These are phyloP conservation scores for Coregonus sp. DNA, from an alignment of 2,797 vertebrate species.

Conservation along the genomic window DNA sequence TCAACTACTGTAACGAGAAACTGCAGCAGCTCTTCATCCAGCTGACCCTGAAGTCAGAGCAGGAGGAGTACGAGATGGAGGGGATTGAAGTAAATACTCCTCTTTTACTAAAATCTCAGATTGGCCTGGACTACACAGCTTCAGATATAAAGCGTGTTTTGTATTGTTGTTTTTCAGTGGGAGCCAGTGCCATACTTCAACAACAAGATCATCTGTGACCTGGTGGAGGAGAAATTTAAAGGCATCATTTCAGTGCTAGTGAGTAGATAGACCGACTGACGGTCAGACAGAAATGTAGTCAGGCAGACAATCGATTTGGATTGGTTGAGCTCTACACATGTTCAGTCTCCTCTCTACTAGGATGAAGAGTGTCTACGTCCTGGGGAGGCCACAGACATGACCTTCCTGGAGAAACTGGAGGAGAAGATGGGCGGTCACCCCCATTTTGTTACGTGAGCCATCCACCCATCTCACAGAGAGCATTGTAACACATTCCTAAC, in stretches of 20 bases:
- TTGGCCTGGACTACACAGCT: not conserved
- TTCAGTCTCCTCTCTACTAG: conserved; percentile 58
- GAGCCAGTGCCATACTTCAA: conserved; percentile 94
- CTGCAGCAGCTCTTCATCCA: conserved; percentile 94
- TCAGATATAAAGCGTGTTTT: not conserved
- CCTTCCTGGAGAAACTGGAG: conserved; percentile 92
- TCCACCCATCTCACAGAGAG: not conserved
- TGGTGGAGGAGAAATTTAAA: conserved; percentile 92
- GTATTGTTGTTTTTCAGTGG: conserved; percentile 78
- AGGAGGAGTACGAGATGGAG: conserved; percentile 91
- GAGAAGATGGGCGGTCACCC: conserved; percentile 88
- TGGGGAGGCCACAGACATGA: conserved; percentile 89
- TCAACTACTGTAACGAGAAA: conserved; percentile 98
- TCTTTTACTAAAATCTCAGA: not conserved
- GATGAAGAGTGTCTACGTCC: conserved; percentile 94
- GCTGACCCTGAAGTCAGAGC: conserved; percentile 92
- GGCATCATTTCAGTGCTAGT: conserved; percentile 92
- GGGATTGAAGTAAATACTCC: conserved; percentile 87
- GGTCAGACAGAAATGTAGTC: not conserved
- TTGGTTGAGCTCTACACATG: not conserved
- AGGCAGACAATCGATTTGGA: not conserved
- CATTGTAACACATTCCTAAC: not conserved
- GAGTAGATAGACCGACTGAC: conserved; percentile 25
- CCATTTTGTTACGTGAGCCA: conserved; percentile 89
- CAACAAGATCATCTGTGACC: conserved; percentile 95